phyloP scores from a whole-genome alignment of 2,113 vertebrate species.

The Saiga tatarica region DNA sequence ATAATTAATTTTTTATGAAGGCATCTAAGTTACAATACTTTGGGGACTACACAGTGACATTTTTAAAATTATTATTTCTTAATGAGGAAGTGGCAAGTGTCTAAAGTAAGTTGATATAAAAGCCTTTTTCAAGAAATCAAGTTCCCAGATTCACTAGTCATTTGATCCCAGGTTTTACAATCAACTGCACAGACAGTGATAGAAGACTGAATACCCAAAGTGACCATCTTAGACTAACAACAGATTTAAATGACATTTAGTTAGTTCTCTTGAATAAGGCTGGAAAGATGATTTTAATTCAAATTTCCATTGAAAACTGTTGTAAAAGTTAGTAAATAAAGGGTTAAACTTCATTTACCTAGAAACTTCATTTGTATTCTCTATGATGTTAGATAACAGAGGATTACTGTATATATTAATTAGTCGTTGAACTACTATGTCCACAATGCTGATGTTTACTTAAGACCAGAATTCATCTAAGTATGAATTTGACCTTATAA shows the following conservation, averaged over 20 bases:
- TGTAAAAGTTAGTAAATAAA: constrained; percentile 36
- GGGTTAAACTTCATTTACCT: neutral
- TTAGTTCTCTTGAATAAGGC: neutral
- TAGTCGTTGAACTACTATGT: neutral
- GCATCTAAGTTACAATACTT: constrained; percentile 40
- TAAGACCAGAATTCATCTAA: constrained; percentile 40
- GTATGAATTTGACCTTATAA: constrained; percentile 1
- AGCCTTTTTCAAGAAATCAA: constrained; percentile 27
- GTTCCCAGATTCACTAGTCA: neutral
- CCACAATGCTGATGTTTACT: neutral
- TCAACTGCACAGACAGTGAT: neutral
- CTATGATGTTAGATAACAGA: neutral
- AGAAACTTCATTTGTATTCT: constrained; percentile 36
- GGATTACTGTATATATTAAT: neutral
- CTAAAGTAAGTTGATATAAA: constrained; percentile 44
- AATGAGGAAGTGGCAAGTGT: constrained; percentile 49
- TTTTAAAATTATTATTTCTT: constrained; percentile 16
- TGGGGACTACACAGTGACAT: constrained; percentile 40
- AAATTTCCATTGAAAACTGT: constrained; percentile 37
- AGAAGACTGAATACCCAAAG: neutral
- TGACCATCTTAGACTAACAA: neutral
- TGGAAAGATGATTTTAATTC: constrained; percentile 14
- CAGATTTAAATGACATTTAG: constrained; percentile 1
- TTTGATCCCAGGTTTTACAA: neutral
- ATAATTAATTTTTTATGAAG: constrained; percentile 66